Conservation (phyloP, 2,888 invertebrate species). For the Autographa pulchrina region DNA sequence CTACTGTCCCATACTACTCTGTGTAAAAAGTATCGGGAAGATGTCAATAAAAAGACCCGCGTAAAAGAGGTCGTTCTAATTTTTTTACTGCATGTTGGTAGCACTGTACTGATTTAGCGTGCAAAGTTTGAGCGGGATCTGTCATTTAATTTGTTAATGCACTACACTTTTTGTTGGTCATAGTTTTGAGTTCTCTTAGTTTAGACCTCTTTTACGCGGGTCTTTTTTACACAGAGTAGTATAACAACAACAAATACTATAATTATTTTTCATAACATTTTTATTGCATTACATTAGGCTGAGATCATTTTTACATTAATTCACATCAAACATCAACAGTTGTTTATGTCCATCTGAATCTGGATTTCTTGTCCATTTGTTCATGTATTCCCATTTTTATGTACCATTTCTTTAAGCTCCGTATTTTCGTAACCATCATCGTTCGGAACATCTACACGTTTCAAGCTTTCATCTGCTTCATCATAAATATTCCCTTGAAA, state of each 20-base stretch:
- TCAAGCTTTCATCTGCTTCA: slow-evolving; percentile 55
- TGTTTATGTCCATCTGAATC: neutral
- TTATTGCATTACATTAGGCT: neutral
- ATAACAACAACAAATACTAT: too few species aligned
- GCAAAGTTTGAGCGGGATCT: neutral
- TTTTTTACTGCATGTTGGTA: too few species aligned
- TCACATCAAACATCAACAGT: neutral
- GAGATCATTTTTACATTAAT: neutral
- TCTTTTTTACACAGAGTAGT: too few species aligned
- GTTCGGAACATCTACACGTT: slow-evolving; percentile 30
- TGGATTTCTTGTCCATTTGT: neutral
- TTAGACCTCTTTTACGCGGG: too few species aligned
- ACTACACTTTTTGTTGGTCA: too few species aligned
- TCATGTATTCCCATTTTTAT: slow-evolving; percentile 19
- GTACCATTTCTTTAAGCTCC: slow-evolving; percentile 48
- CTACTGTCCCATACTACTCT: too few species aligned
- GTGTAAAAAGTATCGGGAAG: too few species aligned
- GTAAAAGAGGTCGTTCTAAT: too few species aligned
- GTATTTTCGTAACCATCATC: slow-evolving; percentile 38
- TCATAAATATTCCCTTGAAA: slow-evolving; percentile 79
- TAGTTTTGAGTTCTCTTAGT: too few species aligned
- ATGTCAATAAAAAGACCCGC: too few species aligned
- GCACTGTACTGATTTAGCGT: too few species aligned
- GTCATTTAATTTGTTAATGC: neutral
- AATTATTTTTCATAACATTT: too few species aligned